Evolutionary conservation across 2,113 vertebrate genomes (phyloP).

Genomic region (Pithys albifrons): DNA sequence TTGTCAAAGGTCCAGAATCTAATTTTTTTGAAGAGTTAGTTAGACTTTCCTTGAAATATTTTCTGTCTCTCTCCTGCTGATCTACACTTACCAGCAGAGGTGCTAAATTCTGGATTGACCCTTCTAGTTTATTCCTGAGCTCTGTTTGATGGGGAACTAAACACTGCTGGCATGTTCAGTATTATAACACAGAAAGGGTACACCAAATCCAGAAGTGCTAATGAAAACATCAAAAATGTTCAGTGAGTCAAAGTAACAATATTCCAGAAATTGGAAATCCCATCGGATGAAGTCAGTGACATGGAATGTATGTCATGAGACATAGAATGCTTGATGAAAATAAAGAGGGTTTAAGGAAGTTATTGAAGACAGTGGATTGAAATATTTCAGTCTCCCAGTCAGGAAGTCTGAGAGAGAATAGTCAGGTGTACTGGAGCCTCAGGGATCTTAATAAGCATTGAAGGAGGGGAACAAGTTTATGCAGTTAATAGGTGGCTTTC

Average conservation of each 20-base stretch:
- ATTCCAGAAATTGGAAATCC: slow-evolving; percentile 27
- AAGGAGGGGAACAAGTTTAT: neutral
- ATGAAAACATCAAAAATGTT: neutral
- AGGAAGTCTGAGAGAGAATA: slow-evolving; percentile 23
- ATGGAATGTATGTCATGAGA: slow-evolving; percentile 45
- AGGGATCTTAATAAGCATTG: neutral
- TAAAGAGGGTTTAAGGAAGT: slow-evolving; percentile 27
- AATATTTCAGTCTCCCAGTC: slow-evolving; percentile 40
- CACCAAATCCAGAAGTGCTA: neutral
- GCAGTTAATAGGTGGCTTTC: neutral
- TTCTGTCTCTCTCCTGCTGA: neutral
- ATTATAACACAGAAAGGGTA: neutral
- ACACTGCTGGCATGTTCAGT: neutral
- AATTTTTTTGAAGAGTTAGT: neutral
- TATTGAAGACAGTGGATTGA: slow-evolving; percentile 23
- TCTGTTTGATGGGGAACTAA: neutral
- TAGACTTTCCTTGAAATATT: neutral
- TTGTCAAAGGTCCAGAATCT: neutral
- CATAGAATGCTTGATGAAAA: slow-evolving; percentile 25
- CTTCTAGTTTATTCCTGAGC: neutral
- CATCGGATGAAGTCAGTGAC: slow-evolving; percentile 10
- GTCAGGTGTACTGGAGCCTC: neutral
- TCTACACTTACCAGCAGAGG: neutral
- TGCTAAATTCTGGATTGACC: neutral
- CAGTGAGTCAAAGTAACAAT: neutral